These are phyloP conservation scores for Penaeus monodon DNA, from an alignment of 2,888 invertebrate genomes.

Conservation along the genomic window DNA sequence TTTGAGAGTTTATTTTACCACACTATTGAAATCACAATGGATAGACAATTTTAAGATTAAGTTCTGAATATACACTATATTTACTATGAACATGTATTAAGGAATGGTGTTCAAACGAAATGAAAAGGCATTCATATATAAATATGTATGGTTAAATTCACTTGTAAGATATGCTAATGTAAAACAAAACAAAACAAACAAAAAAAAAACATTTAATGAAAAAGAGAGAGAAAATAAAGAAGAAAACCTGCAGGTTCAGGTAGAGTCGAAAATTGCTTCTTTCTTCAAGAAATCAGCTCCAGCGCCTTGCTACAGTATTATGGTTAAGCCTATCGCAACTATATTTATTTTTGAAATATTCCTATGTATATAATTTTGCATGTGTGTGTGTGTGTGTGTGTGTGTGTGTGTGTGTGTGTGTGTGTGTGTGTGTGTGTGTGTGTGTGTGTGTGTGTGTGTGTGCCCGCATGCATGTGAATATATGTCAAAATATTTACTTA, in stretches of 20 bases:
- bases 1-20: too few species aligned
- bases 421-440: background rate
- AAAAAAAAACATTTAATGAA: background rate
- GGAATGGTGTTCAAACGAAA: background rate
- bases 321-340: background rate
- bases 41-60: too few species aligned
- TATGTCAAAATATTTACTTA: too few species aligned
- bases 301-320: background rate
- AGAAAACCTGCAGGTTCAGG: background rate
- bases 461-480: too few species aligned
- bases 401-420: background rate
- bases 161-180: too few species aligned
- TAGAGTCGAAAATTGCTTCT: background rate
- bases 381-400: background rate
- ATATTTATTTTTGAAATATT: background rate
- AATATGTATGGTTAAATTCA: too few species aligned
- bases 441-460: too few species aligned
- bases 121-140: background rate
- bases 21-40: too few species aligned
- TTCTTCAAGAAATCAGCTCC: background rate
- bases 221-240: background rate
- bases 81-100: too few species aligned
- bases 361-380: background rate
- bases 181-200: background rate
- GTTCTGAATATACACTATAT: too few species aligned